Evolutionary conservation across 2,888 invertebrate species (phyloP).

Genomic region (Chloroclysta siterata): DNA sequence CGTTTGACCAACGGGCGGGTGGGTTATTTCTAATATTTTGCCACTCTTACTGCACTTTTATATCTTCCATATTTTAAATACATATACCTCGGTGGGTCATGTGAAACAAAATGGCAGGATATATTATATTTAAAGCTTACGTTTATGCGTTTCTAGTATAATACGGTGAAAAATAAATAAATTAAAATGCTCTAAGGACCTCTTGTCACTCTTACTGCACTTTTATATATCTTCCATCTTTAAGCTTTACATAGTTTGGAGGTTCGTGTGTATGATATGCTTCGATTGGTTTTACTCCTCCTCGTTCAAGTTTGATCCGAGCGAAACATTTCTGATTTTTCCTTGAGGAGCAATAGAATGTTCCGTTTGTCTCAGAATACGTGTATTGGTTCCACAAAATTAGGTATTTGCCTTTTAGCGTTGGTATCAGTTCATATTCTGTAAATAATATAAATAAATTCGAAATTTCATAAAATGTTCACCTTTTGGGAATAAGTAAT

Average conservation of each 20-base stretch:
- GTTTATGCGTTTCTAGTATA: too few relatives aligned
- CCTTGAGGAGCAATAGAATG: conserved; percentile 9
- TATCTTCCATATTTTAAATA: too few relatives aligned
- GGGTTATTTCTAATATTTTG: too few relatives aligned
- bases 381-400: conserved; percentile 40
- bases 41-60: not conserved
- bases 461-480: too few relatives aligned
- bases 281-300: not conserved
- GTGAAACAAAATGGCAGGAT: too few relatives aligned
- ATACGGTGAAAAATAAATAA: too few relatives aligned
- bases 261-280: not conserved
- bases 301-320: not conserved
- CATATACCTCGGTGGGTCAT: too few relatives aligned
- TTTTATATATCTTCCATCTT: conserved; percentile 1
- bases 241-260: not conserved
- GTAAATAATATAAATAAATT: not conserved
- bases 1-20: too few relatives aligned
- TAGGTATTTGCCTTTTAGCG: conserved; percentile 20
- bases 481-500: too few relatives aligned
- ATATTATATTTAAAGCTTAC: too few relatives aligned
- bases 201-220: too few relatives aligned
- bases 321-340: conserved; percentile 1
- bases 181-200: too few relatives aligned
- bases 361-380: conserved; percentile 1
- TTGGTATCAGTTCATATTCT: conserved; percentile 29